phyloP scores from a whole-genome alignment of 2,888 invertebrate genomes.

The Ophioninae sp. region DNA sequence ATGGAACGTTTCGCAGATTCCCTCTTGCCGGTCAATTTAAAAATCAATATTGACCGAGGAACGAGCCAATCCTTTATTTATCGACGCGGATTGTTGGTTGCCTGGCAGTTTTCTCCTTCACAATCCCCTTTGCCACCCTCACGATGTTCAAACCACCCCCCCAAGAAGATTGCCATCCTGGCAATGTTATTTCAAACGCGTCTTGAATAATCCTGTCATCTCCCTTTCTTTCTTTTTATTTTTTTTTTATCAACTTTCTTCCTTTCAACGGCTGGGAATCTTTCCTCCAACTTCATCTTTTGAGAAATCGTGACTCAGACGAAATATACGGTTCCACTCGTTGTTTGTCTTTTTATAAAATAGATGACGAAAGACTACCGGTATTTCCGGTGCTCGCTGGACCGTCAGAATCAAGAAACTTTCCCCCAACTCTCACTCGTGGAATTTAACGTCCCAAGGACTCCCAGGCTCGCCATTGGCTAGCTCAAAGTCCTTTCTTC shows the following conservation, averaged over 20 bases:
- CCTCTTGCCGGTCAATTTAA: conserved; percentile 80
- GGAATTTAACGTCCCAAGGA: conserved; percentile 45
- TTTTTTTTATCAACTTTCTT: neutral
- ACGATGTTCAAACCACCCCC: conserved; percentile 61
- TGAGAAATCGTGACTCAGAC: neutral
- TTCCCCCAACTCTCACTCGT: conserved; percentile 30
- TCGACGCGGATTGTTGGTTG: conserved; percentile 77
- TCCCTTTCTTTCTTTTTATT: conserved; percentile 36
- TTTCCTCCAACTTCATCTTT: neutral
- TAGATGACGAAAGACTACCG: conserved; percentile 21
- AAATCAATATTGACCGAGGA: conserved; percentile 81
- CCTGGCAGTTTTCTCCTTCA: conserved; percentile 48
- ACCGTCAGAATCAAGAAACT: conserved; percentile 34
- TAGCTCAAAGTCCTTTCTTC: conserved; percentile 73
- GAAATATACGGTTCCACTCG: neutral
- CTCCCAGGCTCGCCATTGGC: conserved; percentile 73
- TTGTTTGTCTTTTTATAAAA: conserved; percentile 30
- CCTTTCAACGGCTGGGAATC: neutral
- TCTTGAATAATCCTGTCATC: conserved; percentile 78
- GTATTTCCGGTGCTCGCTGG: conserved; percentile 24
- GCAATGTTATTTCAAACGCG: conserved; percentile 77
- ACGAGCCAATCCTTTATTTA: conserved; percentile 79
- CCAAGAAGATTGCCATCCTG: conserved; percentile 64
- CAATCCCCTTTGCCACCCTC: conserved; percentile 53
- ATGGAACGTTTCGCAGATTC: conserved; percentile 73